Evolutionary conservation across 2,797 vertebrate species (phyloP), one percentile per base, ranked within the genome.

Genomic region (Phoebastria nigripes): DNA sequence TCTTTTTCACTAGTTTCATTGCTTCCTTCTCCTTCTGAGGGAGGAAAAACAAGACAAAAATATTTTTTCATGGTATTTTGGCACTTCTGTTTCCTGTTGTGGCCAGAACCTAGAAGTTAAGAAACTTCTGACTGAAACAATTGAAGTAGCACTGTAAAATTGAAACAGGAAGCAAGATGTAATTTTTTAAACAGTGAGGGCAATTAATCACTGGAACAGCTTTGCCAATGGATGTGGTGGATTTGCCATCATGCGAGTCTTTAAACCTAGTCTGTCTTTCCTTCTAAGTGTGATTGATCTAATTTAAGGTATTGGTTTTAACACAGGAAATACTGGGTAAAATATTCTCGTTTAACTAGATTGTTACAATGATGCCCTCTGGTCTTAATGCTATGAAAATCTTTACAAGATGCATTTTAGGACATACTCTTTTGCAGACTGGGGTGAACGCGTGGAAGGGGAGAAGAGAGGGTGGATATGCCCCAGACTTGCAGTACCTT

Each of bases 1-100:
- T 87, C 76, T 93, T 90, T 96, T 89, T 89, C 49, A 39, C 25
- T 61, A 13, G 28, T 91, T 87, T 87, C 76, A 66, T 83, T 93
- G 65, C 17, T 96, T 96, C 74, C 59, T 93, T 91, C 85, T 91
- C 56, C 65, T 94, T 94, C 69, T 90, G 76, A 78, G 12, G 17
- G 79, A 83, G 69, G 61, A 81, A 92, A 96, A 95, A 91, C 84
- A 94, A 78, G 87, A 83, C 26, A 73, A 89, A 94, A 81, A 54
- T 61, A 33, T 61, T 83, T 92, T 95, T 96, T 82, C 82, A 78
- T 86, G 69, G 76, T 90, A 93, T 94, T 96, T 96, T 94, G 89
- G 76, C 87, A 94, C 69, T 97, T 94, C 91, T 96, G 87, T 94
- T 96, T 97, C 95, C 93, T 96, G 91, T 93, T 96, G 89, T 84